Evolutionary conservation across 1,140 invertebrate species (phyloP).

Genomic region (Ctenoplectra terminalis): DNA sequence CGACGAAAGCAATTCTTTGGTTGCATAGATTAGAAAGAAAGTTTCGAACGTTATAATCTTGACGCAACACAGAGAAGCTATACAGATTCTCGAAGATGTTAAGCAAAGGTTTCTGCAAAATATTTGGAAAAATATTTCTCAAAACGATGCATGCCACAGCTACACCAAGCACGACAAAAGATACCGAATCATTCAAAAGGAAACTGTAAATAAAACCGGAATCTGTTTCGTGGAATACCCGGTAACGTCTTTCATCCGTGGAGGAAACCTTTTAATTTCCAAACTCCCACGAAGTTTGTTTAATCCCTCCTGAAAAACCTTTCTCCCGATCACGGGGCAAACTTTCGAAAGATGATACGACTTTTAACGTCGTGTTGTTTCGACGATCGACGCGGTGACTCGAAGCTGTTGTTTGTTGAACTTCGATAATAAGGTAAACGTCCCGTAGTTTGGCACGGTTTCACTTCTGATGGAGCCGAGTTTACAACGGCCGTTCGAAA

Average conservation of each 20-base stretch:
- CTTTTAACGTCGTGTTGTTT: background rate
- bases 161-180: too few species aligned
- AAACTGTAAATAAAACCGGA: background rate
- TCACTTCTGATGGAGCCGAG: background rate
- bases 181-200: too few species aligned
- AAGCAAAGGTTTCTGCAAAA: too few species aligned
- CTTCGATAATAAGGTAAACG: conserved; percentile 29
- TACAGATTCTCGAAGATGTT: too few species aligned
- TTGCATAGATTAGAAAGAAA: too few species aligned
- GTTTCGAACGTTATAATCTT: too few species aligned
- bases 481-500: background rate
- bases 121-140: background rate
- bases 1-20: too few species aligned
- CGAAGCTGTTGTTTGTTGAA: conserved; percentile 11
- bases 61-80: too few species aligned
- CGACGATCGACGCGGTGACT: background rate
- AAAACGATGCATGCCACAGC: background rate
- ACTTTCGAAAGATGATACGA: background rate
- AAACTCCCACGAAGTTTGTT: background rate
- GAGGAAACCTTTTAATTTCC: background rate
- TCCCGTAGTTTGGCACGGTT: conserved; percentile 10
- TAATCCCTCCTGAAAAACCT: background rate
- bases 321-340: background rate
- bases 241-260: background rate
- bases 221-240: background rate